Conservation (phyloP, 2,113 vertebrate genomes). For the Sceloporus undulatus region DNA sequence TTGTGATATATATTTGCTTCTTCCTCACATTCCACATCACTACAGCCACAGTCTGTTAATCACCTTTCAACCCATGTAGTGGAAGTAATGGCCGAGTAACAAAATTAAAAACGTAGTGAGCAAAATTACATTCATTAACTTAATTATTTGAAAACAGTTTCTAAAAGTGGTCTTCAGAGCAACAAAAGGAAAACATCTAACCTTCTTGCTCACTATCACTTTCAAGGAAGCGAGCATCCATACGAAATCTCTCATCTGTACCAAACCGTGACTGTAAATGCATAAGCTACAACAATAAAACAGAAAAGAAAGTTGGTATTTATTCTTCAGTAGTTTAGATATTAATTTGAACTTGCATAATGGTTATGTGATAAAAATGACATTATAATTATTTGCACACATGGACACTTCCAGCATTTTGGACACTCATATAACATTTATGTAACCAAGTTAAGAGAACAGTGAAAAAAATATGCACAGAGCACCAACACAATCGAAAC, state of each 20-base stretch:
- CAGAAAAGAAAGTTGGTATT: constrained; percentile 24
- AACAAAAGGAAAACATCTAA: constrained; percentile 38
- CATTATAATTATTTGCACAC: neutral
- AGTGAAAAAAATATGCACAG: no score
- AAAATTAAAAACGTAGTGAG: neutral
- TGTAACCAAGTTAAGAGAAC: no score
- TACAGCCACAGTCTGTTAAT: neutral
- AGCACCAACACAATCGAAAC: no score
- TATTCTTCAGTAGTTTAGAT: neutral
- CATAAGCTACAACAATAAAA: constrained; percentile 84
- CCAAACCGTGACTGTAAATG: constrained; percentile 89
- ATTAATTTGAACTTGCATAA: neutral
- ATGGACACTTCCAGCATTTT: neutral
- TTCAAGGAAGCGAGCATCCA: constrained; percentile 93
- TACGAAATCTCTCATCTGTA: constrained; percentile 89
- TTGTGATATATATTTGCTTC: no score
- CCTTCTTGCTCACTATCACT: constrained; percentile 86
- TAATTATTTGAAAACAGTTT: neutral
- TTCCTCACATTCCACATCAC: neutral
- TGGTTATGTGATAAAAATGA: neutral
- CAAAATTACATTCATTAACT: neutral
- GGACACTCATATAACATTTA: neutral
- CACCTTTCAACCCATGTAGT: neutral
- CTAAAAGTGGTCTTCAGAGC: neutral
- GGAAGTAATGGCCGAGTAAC: neutral